A percentile compares a stretch with the other conserved stretches of the same genome.
phyloP scores from a whole-genome alignment of 2,113 vertebrate genomes.

The Corythaixoides concolor region DNA sequence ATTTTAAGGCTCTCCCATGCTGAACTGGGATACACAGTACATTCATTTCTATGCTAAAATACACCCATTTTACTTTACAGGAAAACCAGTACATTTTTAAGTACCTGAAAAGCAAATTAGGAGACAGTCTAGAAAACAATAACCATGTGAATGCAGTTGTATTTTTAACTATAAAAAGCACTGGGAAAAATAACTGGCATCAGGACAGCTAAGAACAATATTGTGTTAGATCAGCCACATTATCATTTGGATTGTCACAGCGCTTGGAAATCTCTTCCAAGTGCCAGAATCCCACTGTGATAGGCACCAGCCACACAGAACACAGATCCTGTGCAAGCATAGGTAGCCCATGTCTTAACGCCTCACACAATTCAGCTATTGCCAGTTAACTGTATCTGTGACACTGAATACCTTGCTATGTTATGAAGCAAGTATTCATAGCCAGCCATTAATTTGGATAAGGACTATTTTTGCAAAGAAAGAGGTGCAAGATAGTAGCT shows the following conservation, averaged over 20 bases:
- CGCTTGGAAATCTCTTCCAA: background rate
- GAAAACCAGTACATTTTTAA: background rate
- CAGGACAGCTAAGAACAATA: background rate
- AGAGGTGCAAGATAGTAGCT: background rate
- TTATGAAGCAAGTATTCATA: background rate
- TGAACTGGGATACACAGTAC: background rate
- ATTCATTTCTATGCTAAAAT: background rate
- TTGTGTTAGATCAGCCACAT: background rate
- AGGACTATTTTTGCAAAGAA: background rate
- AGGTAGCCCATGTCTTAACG: background rate
- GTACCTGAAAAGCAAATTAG: background rate
- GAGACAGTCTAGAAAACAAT: background rate
- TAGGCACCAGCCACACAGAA: background rate
- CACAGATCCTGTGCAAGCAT: background rate
- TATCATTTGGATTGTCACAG: background rate
- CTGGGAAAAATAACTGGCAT: background rate
- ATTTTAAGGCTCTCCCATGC: background rate
- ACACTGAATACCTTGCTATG: background rate
- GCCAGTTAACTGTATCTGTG: background rate
- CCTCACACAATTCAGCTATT: background rate
- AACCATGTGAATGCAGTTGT: background rate
- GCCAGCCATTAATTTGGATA: background rate
- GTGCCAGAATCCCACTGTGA: background rate
- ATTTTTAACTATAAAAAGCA: background rate
- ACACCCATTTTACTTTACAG: background rate